Evolutionary conservation across 2,888 invertebrate genomes (phyloP).

Genomic region (Caenorhabditis virilis): DNA sequence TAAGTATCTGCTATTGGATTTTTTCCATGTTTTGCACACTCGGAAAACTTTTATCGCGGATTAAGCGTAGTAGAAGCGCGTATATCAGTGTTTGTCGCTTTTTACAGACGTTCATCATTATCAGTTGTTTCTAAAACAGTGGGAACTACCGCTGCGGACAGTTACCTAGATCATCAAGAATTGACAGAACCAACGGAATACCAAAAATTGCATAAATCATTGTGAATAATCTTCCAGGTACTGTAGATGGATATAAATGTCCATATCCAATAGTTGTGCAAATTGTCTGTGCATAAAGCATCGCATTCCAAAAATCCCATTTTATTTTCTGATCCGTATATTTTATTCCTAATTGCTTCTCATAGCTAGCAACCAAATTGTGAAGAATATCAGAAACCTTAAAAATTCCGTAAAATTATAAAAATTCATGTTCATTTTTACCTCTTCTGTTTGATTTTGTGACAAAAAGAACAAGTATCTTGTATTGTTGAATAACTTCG

Average conservation of each 20-base stretch:
- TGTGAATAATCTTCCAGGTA: constrained; percentile 82
- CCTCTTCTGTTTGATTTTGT: constrained; percentile 46
- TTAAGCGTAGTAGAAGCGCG: too few relatives aligned
- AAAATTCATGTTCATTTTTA: constrained; percentile 11
- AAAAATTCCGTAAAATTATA: neutral
- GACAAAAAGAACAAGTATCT: constrained; percentile 59
- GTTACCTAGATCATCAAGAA: constrained; percentile 77
- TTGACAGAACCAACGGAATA: constrained; percentile 90
- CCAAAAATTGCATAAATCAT: constrained; percentile 92
- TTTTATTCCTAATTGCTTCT: constrained; percentile 57
- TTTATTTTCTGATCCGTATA: constrained; percentile 63
- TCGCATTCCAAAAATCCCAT: constrained; percentile 68
- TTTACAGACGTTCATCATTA: too few relatives aligned
- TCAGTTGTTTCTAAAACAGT: neutral
- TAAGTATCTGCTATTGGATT: too few relatives aligned
- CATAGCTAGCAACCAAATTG: constrained; percentile 45
- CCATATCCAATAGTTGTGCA: constrained; percentile 73
- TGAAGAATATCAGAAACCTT: constrained; percentile 44
- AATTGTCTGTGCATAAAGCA: constrained; percentile 67
- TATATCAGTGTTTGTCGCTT: too few relatives aligned
- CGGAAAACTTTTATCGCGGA: too few relatives aligned
- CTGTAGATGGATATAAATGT: constrained; percentile 87
- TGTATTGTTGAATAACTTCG: constrained; percentile 62
- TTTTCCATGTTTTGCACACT: too few relatives aligned
- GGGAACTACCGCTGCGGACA: neutral